These are phyloP conservation scores for Drosophila arizonae DNA, from an alignment of 1,140 invertebrate genomes.

Conservation along the genomic window DNA sequence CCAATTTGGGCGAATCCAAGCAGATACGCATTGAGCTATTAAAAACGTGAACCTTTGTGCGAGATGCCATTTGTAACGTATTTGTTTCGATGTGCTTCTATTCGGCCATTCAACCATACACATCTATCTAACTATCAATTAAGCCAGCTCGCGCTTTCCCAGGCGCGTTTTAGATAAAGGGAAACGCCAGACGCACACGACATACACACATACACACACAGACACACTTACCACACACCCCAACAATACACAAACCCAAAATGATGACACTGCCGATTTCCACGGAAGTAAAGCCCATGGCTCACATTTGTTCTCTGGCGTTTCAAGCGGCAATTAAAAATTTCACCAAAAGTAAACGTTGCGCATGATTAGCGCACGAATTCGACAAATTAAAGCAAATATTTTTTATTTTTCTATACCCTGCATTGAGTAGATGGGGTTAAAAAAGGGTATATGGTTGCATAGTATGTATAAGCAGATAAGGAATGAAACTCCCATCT, in stretches of 20 bases:
- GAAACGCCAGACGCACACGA: conserved; percentile 31
- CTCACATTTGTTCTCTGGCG: conserved; percentile 41
- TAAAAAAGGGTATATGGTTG: not conserved
- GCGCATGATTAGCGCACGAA: conserved; percentile 75
- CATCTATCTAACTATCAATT: conserved; percentile 64
- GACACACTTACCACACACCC: conserved; percentile 23
- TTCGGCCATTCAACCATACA: conserved; percentile 5
- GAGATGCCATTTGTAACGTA: conserved; percentile 27
- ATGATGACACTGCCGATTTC: conserved; percentile 70
- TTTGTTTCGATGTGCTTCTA: conserved; percentile 6
- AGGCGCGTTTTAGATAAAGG: conserved; percentile 72
- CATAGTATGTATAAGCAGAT: too few species aligned
- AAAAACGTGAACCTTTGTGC: conserved; percentile 47
- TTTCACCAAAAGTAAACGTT: conserved; percentile 74
- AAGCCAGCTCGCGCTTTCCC: conserved; percentile 68
- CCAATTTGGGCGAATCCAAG: conserved; percentile 67
- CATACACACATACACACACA: conserved; percentile 20
- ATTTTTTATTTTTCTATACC: conserved; percentile 29
- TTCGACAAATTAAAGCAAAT: conserved; percentile 50
- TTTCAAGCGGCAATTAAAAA: conserved; percentile 69
- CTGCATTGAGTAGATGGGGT: not conserved
- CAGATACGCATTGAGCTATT: conserved; percentile 42
- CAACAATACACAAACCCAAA: conserved; percentile 46
- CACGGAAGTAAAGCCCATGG: conserved; percentile 42
- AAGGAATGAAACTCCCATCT: not conserved